Evolutionary conservation across 2,797 vertebrate genomes (phyloP).

Genomic region (Betta splendens): DNA sequence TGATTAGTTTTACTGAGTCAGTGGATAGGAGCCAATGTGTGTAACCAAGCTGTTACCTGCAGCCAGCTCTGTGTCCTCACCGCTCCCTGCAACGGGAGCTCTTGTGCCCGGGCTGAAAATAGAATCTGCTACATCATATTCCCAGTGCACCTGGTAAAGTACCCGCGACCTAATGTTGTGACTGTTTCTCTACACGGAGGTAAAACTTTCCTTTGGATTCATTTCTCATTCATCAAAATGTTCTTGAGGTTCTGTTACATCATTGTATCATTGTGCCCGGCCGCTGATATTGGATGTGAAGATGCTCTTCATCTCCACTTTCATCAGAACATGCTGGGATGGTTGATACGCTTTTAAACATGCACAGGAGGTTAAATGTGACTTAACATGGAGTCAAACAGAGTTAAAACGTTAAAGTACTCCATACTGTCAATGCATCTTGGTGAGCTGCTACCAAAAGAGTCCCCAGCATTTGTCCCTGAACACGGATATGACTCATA

Average conservation of each 20-base stretch:
- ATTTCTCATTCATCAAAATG: too few relatives aligned
- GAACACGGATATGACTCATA: too few relatives aligned
- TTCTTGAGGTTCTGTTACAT: too few relatives aligned
- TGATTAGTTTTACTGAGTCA: conserved; percentile 36
- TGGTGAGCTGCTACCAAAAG: too few relatives aligned
- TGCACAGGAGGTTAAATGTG: too few relatives aligned
- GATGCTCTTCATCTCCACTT: conserved; percentile 25
- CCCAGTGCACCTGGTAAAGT: conserved; percentile 30
- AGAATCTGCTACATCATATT: conserved; percentile 73
- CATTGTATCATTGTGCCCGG: conserved; percentile 14
- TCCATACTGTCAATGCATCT: too few relatives aligned
- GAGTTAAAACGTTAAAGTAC: too few relatives aligned
- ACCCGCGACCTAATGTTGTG: conserved; percentile 21
- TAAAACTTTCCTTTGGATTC: conserved; percentile 45
- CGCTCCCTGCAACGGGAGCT: conserved; percentile 36
- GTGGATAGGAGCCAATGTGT: conserved; percentile 46
- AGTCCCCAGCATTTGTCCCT: too few relatives aligned
- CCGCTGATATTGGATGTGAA: conserved; percentile 33
- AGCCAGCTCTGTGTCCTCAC: conserved; percentile 29
- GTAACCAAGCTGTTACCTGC: conserved; percentile 44
- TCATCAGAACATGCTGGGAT: conserved; percentile 24
- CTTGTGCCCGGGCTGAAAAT: conserved; percentile 69
- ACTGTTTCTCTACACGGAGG: conserved; percentile 33
- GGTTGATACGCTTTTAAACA: too few relatives aligned
- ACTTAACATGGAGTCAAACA: too few relatives aligned